phyloP scores from a whole-genome alignment of 2,797 vertebrate species.

The Danio choprae region DNA sequence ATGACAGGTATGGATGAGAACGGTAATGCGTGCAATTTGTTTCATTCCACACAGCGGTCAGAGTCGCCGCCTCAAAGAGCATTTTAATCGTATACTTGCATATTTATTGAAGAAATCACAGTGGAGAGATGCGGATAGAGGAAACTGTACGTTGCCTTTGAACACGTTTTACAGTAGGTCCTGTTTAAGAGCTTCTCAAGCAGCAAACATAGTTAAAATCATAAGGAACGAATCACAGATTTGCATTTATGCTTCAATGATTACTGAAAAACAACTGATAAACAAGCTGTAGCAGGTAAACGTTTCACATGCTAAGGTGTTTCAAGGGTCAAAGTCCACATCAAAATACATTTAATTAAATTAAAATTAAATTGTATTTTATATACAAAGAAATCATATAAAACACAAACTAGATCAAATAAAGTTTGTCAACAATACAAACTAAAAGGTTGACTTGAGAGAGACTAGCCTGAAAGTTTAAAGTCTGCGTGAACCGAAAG shows the following conservation, averaged over 20 bases:
- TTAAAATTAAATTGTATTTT: no score
- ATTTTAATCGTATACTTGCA: not conserved
- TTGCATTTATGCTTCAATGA: not conserved
- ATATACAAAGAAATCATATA: no score
- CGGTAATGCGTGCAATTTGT: not conserved
- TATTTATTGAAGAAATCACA: slow-evolving; percentile 24
- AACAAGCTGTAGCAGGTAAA: not conserved
- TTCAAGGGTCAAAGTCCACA: no score
- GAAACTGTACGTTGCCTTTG: not conserved
- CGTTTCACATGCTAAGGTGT: not conserved
- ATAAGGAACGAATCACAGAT: not conserved
- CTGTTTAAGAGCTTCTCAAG: not conserved
- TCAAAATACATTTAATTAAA: no score
- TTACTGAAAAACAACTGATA: not conserved
- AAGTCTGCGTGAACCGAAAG: no score
- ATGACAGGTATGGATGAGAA: slow-evolving; percentile 1
- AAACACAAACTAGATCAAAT: no score
- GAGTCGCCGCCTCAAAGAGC: not conserved
- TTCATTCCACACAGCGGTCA: not conserved
- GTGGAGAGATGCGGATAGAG: not conserved
- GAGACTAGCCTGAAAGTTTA: no score
- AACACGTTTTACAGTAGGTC: not conserved
- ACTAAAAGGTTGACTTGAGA: no score
- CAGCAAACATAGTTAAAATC: not conserved
- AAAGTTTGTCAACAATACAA: no score